Base-by-base conservation (phyloP, 2,797 vertebrate genomes). In the Glyptemys insculpta region DNA sequence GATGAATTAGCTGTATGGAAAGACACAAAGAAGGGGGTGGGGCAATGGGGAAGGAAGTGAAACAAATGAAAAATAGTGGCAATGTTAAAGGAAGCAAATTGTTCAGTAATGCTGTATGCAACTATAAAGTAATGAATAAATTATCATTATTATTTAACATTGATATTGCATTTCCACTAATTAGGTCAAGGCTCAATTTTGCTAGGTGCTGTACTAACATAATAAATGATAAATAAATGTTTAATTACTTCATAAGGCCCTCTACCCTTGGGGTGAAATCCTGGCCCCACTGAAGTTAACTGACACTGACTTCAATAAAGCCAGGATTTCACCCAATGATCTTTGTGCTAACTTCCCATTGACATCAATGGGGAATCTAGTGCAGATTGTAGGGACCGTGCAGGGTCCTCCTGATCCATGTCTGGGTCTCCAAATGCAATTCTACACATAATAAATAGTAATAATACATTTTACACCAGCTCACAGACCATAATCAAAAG, bases 1-100 rank as follows among this genome's bases (percentile, higher is more conserved):
- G 31, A n/a, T 53, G 34, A 85, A 65, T 92, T 65, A 92, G 78
- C 52, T 83, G 53, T 54, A 74, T 4, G 37, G 11, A 87, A 81
- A 92, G 41, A 54, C 8, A 9, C 21, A 21, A 54, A 95, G 65
- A 90, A 88, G 6, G 21, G 65, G 53, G 53, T 9, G 53, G 53
- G 21, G 53, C 18, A 68, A 18, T 37, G 65, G 78, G 91, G 47
- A 87, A 29, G 23, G 29, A 86, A 90, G 81, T 78, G 87, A 2
- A 9, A 78, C 29, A 90, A 95, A 95, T 65, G 81, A 83, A 91
- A 62, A 29, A 89, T 94, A 83, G 11, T 6, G 85, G 44, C 31
- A 56, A 86, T 88, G 94, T 57, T 84, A 14, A 90, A 86, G 27
- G 47, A 86, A 37, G 12, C 85, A 89, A 80, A 83, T 72, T 87